phyloP scores from a whole-genome alignment of 2,888 invertebrate species.

The Zaprionus bogoriensis region DNA sequence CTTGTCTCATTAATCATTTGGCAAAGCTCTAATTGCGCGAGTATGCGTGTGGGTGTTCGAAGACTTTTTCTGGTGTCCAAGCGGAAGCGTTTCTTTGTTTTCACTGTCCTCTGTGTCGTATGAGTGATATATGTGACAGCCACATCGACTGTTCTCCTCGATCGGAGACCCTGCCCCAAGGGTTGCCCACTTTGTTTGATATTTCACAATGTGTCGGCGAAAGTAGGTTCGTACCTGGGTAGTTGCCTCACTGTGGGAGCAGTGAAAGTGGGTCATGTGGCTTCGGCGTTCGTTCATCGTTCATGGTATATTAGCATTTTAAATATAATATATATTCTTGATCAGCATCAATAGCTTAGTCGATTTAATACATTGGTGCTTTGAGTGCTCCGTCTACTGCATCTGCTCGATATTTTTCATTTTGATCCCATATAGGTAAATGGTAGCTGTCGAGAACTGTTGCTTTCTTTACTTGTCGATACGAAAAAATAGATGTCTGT shows the following conservation, averaged over 20 bases:
- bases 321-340: too few relatives aligned
- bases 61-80: constrained; percentile 12
- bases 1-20: constrained; percentile 60
- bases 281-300: constrained; percentile 13
- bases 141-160: background rate
- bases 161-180: constrained; percentile 24
- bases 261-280: constrained; percentile 68
- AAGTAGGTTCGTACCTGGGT: constrained; percentile 37
- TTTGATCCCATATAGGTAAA: too few relatives aligned
- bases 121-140: constrained; percentile 64
- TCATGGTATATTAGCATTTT: too few relatives aligned
- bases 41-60: constrained; percentile 31
- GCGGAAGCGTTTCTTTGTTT: constrained; percentile 50
- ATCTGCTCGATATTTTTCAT: too few relatives aligned
- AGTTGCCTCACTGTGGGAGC: constrained; percentile 40
- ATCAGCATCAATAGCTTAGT: too few relatives aligned
- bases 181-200: constrained; percentile 60
- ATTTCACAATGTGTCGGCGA: constrained; percentile 51
- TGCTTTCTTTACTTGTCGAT: too few relatives aligned
- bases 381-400: too few relatives aligned
- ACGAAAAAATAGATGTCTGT: too few relatives aligned
- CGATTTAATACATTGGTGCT: too few relatives aligned
- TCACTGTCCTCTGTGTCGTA: constrained; percentile 50
- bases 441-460: too few relatives aligned
- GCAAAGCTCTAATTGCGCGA: constrained; percentile 13